Evolutionary conservation across 2,113 vertebrate species (phyloP), one percentile per base, ranked within the genome.

Genomic region (Zapus hudsonius): DNA sequence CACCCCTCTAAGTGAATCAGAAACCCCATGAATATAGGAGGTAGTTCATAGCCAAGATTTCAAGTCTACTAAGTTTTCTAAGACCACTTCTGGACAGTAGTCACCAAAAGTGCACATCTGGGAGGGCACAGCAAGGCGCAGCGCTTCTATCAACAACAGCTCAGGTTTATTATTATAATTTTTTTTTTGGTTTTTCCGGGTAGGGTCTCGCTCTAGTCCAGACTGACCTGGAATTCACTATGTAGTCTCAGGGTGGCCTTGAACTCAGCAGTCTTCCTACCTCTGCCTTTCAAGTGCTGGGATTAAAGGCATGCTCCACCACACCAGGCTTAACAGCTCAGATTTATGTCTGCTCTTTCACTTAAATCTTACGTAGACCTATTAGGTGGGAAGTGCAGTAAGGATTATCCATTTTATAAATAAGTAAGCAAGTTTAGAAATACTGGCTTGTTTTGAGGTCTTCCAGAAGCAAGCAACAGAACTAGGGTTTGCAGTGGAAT

Each of bases 381-480:
- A 0, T 64, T 42, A 61, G 25, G 10, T 88, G 87, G 16, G 19
- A 31, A 92, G 13, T 1, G 80, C 61, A 75, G 52, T 67, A 44
- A 42, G 70, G 55, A 80, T 88, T 63, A 89, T 89, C 55, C 19
- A 29, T 52, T 88, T 95, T 90, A 42, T 19, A 90, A 63, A 33
- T 82, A 82, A 91, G 70, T 42, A 93, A 93, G 87, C n/a, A 44
- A 2, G 13, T 88, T 95, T 75, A 72, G 7, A 85, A 80, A 85
- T n/a, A 75, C 64, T 40, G 38, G 9, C 16, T 96, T 92, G 42
- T 88, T 19, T 75, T 86, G 44, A 38, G 27, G 61, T 89, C 36
- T 59, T 4, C 10, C 59, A 40, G 8, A 27, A 94, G 15, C 40
- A 78, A 79, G 57, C 3, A 73, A 25, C 38, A 90, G 40, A 90